Evolutionary conservation across 2,113 vertebrate species (phyloP), one percentile per base, ranked within the genome.

Genomic region (cattle (Bos taurus)): DNA sequence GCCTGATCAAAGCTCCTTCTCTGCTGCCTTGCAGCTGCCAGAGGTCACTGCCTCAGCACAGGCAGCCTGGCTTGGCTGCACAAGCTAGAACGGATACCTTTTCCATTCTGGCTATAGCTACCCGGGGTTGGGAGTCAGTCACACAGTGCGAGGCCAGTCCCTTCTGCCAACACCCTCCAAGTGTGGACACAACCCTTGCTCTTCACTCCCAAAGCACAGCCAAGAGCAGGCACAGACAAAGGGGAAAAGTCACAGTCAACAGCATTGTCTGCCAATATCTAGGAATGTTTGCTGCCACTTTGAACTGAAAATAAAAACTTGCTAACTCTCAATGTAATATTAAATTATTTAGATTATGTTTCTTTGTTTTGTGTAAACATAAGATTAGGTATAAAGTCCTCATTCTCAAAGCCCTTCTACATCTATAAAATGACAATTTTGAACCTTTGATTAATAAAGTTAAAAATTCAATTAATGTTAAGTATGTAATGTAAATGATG

Each of bases 321-420:
- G 67, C 52, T 91, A 71, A 78, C 17, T 71, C 28, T 89, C 56
- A 93, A 91, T 71, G 36, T 77, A 77, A 43, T 26, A 40, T 93
- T 52, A 83, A 94, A 92, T 95, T 80, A 78, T 67, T 93, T 94
- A 95, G 96, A 96, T 93, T 89, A 84, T 90, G n/a, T 95, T 86
- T 91, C 46, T 95, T 91, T 92, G 43, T 93, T 83, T 74, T 52
- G 50, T 80, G 5, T 88, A 90, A 82, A 93, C 36, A 57, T 74
- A 91, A 80, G 48, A 77, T 77, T 95, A 97, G 14, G 16, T 50
- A 78, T 56, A 95, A 85, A 90, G 52, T 94, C 9, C 21, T 90
- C 92, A 88, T 64, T 97, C 71, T 94, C 54, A 77, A n/a, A 95
- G 59, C 40, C 81, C 13, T 91, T 54, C 8, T 91, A 93, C 2